Evolutionary conservation across 2,113 vertebrate species (phyloP).

Genomic region (Mesocricetus auratus): DNA sequence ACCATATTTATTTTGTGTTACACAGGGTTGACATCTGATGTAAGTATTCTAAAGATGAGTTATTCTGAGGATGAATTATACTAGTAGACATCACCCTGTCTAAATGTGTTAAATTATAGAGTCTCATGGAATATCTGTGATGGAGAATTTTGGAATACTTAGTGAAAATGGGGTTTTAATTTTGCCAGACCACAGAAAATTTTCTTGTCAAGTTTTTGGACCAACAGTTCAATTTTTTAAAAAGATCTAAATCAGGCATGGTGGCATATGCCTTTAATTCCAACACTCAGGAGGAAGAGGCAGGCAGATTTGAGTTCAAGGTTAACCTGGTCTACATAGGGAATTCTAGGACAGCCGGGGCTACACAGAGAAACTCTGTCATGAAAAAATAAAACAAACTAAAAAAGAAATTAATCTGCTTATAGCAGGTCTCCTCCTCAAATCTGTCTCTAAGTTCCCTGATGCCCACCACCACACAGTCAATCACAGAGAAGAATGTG

Average conservation of each 20-base stretch:
- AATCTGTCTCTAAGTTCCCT: not conserved
- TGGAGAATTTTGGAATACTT: not conserved
- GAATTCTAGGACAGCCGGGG: not conserved
- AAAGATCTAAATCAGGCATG: not conserved
- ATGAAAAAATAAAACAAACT: not conserved
- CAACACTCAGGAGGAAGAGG: not conserved
- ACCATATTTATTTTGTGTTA: not conserved
- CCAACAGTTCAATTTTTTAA: not conserved
- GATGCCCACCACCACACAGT: constrained; percentile 3
- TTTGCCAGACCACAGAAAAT: constrained; percentile 46
- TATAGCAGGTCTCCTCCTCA: not conserved
- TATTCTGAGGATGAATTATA: not conserved
- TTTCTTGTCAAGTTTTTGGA: constrained; percentile 29
- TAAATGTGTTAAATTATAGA: not conserved
- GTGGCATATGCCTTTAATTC: not conserved
- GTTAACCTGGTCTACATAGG: not conserved
- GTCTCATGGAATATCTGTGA: not conserved
- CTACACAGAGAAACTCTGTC: not conserved
- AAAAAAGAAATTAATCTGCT: constrained; percentile 23
- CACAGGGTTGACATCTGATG: not conserved
- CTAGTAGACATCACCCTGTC: not conserved
- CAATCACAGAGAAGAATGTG: not conserved
- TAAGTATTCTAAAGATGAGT: not conserved
- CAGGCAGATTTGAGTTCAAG: not conserved
- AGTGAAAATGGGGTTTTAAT: not conserved